Conservation (phyloP, 2,888 invertebrate genomes). For the Podotricha telesiphe region DNA sequence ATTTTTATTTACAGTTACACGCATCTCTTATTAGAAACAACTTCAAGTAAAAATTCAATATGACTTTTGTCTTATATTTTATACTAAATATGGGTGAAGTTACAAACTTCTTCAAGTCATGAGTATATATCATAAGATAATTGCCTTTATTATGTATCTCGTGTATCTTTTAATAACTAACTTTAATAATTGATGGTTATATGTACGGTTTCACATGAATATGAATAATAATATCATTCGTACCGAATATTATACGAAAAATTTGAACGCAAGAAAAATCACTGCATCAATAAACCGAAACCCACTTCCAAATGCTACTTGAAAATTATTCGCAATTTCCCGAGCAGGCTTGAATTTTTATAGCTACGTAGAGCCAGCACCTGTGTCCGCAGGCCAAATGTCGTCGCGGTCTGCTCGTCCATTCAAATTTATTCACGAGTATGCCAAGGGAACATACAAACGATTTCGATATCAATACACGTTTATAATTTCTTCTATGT, state of each 20-base stretch:
- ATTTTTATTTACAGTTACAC: no score
- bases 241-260: background rate
- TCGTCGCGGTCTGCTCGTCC: slow-evolving; percentile 56
- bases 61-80: no score
- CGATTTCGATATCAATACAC: slow-evolving; percentile 18
- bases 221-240: background rate
- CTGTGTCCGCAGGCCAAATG: slow-evolving; percentile 64
- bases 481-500: background rate
- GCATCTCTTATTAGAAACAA: no score
- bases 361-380: slow-evolving; percentile 56
- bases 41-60: no score
- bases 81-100: no score
- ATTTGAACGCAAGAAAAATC: slow-evolving; percentile 22
- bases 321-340: slow-evolving; percentile 34
- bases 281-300: slow-evolving; percentile 26
- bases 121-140: no score
- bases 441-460: slow-evolving; percentile 25
- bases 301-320: slow-evolving; percentile 27
- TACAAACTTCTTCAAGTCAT: no score
- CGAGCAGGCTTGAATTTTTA: slow-evolving; percentile 49
- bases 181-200: background rate
- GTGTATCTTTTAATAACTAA: no score
- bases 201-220: background rate
- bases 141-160: no score
- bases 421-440: slow-evolving; percentile 75